Conservation (phyloP, 2,113 vertebrate species). For the Erythrolamprus reginae region DNA sequence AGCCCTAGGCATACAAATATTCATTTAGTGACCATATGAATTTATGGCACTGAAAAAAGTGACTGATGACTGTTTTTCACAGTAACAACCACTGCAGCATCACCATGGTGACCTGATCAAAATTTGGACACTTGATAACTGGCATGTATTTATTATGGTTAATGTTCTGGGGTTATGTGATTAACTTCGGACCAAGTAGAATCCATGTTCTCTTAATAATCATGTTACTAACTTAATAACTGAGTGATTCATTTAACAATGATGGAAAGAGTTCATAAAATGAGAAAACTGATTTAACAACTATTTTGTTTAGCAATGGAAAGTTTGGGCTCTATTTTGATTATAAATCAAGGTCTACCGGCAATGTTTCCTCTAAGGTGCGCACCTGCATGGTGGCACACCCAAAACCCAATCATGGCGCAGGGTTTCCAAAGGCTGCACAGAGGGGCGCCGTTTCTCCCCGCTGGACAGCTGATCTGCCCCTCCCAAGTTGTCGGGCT, state of each 20-base stretch:
- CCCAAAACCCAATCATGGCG: too few species aligned
- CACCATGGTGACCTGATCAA: not conserved
- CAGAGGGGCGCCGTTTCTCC: too few species aligned
- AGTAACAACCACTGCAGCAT: not conserved
- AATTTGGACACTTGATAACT: not conserved
- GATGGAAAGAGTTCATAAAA: not conserved
- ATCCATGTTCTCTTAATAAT: not conserved
- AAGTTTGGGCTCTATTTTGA: too few species aligned
- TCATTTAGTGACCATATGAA: not conserved
- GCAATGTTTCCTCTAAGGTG: too few species aligned
- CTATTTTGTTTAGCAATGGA: too few species aligned
- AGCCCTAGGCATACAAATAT: not conserved
- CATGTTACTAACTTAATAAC: not conserved
- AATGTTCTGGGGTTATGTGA: not conserved
- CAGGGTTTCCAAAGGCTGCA: too few species aligned
- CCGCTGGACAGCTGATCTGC: too few species aligned
- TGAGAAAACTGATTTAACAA: not conserved
- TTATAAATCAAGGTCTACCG: not conserved
- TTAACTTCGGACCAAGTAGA: not conserved
- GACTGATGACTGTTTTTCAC: not conserved
- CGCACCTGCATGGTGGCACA: too few species aligned
- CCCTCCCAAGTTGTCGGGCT: too few species aligned
- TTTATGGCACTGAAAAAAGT: not conserved
- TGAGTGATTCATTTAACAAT: not conserved
- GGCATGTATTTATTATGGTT: not conserved